Evolutionary conservation across 2,888 invertebrate genomes (phyloP).

Genomic region (Lapara coniferarum): DNA sequence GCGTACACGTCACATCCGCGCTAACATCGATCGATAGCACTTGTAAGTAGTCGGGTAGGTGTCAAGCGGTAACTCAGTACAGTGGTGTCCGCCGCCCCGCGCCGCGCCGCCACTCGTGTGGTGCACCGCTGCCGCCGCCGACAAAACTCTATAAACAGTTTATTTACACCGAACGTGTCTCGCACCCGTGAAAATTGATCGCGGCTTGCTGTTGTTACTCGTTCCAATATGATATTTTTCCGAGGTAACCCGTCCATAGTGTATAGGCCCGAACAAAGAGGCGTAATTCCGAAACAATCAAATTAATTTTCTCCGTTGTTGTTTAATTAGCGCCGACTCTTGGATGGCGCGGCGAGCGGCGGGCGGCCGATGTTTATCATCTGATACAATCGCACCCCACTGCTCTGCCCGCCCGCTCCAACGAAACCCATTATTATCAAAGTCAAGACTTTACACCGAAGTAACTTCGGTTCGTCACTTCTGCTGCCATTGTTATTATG

Average conservation of each 20-base stretch:
- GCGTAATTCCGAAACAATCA: constrained; percentile 80
- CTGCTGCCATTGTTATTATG: constrained; percentile 75
- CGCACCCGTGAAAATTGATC: constrained; percentile 54
- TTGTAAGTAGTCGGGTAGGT: constrained; percentile 66
- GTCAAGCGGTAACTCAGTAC: constrained; percentile 66
- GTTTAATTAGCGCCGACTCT: constrained; percentile 81
- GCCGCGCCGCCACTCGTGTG: constrained; percentile 3
- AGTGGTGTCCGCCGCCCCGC: not conserved
- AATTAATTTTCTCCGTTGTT: constrained; percentile 83
- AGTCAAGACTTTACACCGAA: constrained; percentile 77
- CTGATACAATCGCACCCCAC: constrained; percentile 76
- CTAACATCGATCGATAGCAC: constrained; percentile 61
- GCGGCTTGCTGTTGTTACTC: constrained; percentile 52
- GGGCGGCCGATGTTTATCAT: constrained; percentile 82
- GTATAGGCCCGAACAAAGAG: constrained; percentile 72
- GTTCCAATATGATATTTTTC: constrained; percentile 66
- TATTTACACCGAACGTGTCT: constrained; percentile 26
- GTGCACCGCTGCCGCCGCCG: not conserved
- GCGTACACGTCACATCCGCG: constrained; percentile 27
- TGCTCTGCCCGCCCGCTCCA: constrained; percentile 53
- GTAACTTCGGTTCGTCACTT: constrained; percentile 81
- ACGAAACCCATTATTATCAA: constrained; percentile 80
- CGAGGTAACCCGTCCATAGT: constrained; percentile 71
- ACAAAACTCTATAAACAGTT: constrained; percentile 18
- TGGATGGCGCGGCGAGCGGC: constrained; percentile 77